Evolutionary conservation across 2,797 vertebrate genomes (phyloP), one percentile per base, ranked within the genome.

Genomic region (Pseudochaenichthys georgianus): DNA sequence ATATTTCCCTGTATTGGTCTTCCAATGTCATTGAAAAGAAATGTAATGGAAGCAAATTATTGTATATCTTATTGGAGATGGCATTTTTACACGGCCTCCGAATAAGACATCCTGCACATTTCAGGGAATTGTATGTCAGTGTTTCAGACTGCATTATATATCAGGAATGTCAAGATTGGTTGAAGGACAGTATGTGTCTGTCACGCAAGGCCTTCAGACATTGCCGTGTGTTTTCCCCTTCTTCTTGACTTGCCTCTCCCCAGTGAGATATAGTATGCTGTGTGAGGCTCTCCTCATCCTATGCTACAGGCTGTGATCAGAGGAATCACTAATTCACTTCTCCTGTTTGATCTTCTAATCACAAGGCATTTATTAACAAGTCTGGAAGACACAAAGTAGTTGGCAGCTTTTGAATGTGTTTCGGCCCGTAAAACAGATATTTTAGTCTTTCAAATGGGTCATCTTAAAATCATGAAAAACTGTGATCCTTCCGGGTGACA

Each of bases 291-390:
- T 23, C 59, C 65, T 87, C 73, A 34, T 87, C 66, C 77, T 67
- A 71, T 13, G 64, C 81, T 86, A 71, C 88, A 87, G 84, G 45
- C 80, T 75, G 81, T 85, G 87, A 95, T 94, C 90, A 90, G 87
- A 95, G 76, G 90, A 94, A 94, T 93, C 74, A 17, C 85, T 94
- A 93, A 94, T 94, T 90, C 81, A 77, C 88, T 78, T 78, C 74
- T 81, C 38, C 80, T 77, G 85, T 94, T 94, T 95, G 92, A 94
- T 94, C 91, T 90, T 47, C 81, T 90, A 93, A 94, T 95, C 91
- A 93, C 87, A 94, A 87, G 87, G 90, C 93, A 93, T 94, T 93
- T 93, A 93, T 94, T 93, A 92, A 93, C 85, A 88, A 87, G 83
- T 82, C 86, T 91, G 70, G 85, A 88, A 87, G 84, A 86, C 79